phyloP scores from a whole-genome alignment of 2,888 invertebrate species.

The Eumacrocentrus americanus region DNA sequence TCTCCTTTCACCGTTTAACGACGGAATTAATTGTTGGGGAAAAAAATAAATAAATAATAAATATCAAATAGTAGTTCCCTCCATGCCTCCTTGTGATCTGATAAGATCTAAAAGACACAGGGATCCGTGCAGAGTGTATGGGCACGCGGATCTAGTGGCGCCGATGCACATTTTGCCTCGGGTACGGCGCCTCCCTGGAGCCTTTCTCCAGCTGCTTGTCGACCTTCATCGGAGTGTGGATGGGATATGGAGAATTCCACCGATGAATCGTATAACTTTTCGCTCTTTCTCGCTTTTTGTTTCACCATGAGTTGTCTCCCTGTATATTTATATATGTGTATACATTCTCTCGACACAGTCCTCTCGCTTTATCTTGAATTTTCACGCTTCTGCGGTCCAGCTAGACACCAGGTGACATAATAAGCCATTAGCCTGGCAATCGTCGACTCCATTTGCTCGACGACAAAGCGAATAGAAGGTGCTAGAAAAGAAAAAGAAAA shows the following conservation, averaged over 20 bases:
- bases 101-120: neutral
- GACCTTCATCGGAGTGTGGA: conserved; percentile 36
- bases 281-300: conserved; percentile 7
- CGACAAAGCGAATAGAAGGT: no score
- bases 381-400: no score
- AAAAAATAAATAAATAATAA: neutral
- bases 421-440: no score
- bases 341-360: no score
- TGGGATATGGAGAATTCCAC: conserved; percentile 33
- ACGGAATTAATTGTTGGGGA: no score
- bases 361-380: no score
- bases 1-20: no score
- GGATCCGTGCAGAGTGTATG: neutral
- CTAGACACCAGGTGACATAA: no score
- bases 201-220: conserved; percentile 38
- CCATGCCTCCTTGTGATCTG: neutral
- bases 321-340: neutral
- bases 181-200: conserved; percentile 25
- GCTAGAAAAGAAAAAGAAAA: no score
- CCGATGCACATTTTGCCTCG: conserved; percentile 18
- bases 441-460: no score
- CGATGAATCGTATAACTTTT: conserved; percentile 17
- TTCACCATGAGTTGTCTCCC: neutral
- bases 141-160: conserved; percentile 26
- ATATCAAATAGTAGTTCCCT: no score